Evolutionary conservation across 2,797 vertebrate species (phyloP).

Genomic region (Sebastes umbrosus): DNA sequence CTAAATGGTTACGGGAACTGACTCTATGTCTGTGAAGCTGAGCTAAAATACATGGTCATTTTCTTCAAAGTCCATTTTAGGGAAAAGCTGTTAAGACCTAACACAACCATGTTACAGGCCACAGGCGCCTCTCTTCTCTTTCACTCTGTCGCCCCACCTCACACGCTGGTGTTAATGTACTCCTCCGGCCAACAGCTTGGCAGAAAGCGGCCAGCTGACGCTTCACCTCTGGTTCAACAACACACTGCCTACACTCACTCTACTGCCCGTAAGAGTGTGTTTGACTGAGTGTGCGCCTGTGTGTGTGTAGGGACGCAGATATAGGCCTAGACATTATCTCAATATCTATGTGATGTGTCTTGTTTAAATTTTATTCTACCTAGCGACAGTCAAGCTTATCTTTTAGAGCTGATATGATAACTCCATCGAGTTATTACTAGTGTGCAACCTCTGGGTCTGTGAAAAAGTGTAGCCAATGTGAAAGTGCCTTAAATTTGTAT

Average conservation of each 20-base stretch:
- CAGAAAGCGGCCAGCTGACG: conserved; percentile 69
- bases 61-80: conserved; percentile 51
- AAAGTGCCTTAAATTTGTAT: too few relatives aligned
- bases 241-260: conserved; percentile 62
- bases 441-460: too few relatives aligned
- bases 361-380: neutral
- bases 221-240: conserved; percentile 74
- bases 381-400: neutral
- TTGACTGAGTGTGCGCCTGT: conserved; percentile 4
- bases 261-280: conserved; percentile 28
- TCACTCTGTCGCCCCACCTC: conserved; percentile 56
- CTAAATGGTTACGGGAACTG: neutral
- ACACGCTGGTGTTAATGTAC: conserved; percentile 76
- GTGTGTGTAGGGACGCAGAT: conserved; percentile 14
- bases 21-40: neutral
- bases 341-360: neutral
- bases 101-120: conserved; percentile 57
- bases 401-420: neutral
- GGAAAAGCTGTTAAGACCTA: conserved; percentile 45
- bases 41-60: conserved; percentile 2
- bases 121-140: conserved; percentile 70
- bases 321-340: neutral
- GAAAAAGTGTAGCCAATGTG: too few relatives aligned
- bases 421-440: neutral
- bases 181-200: conserved; percentile 70